phyloP scores from a whole-genome alignment of 2,113 vertebrate species.

The Zapus hudsonius region DNA sequence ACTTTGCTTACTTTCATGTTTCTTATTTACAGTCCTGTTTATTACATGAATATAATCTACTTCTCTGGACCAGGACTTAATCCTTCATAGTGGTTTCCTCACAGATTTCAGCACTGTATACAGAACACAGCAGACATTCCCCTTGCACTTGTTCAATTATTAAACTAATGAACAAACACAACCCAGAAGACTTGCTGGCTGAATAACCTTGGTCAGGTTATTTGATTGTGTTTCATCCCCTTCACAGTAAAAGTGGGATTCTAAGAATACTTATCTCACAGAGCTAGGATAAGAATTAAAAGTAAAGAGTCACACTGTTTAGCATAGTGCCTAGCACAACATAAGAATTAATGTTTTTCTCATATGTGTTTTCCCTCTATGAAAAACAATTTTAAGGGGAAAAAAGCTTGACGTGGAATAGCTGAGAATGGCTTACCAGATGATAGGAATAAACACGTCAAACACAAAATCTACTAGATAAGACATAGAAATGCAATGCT shows the following conservation, averaged over 20 bases:
- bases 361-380: constrained; percentile 1
- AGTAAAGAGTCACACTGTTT: not conserved
- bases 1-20: not conserved
- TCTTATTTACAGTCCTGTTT: not conserved
- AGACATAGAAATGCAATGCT: constrained; percentile 41
- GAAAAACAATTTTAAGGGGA: constrained; percentile 37
- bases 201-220: not conserved
- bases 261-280: not conserved
- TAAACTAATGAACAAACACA: not conserved
- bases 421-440: constrained; percentile 34
- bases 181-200: not conserved
- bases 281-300: not conserved
- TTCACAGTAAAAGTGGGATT: constrained; percentile 33
- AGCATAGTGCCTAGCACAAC: not conserved
- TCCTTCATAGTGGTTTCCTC: not conserved
- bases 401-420: not conserved
- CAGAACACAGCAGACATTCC: not conserved
- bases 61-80: not conserved
- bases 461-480: constrained; percentile 42
- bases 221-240: not conserved
- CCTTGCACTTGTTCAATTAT: not conserved
- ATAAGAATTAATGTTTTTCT: constrained; percentile 23
- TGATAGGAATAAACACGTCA: constrained; percentile 36
- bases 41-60: not conserved
- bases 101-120: not conserved